A percentile compares a stretch with the other conserved stretches of the same genome.
phyloP scores from a whole-genome alignment of 1,140 invertebrate species.

The Aporrectodea caliginosa region DNA sequence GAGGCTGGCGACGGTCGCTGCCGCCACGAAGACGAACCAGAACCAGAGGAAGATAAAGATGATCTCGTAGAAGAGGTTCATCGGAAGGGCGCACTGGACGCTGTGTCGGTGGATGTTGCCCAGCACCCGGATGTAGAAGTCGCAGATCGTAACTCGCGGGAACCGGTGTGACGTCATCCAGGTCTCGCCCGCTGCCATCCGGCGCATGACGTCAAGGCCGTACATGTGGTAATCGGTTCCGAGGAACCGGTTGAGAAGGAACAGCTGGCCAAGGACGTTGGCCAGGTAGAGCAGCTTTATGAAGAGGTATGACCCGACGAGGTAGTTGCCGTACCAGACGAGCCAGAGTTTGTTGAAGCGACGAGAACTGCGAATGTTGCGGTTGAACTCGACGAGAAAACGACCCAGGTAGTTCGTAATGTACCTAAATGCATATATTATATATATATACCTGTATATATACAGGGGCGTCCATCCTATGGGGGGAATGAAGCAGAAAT shows the following conservation, averaged over 20 bases:
- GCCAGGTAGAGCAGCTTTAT: conserved; percentile 59
- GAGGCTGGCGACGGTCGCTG: conserved; percentile 55
- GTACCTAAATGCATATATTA: conserved; percentile 17
- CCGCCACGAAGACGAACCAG: conserved; percentile 60
- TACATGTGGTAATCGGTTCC: conserved; percentile 59
- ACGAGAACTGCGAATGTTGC: not conserved
- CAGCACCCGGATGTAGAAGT: conserved; percentile 50
- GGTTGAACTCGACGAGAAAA: conserved; percentile 46
- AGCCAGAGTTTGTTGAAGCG: not conserved
- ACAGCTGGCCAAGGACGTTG: conserved; percentile 58
- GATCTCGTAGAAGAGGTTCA: conserved; percentile 61
- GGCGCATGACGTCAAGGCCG: conserved; percentile 55
- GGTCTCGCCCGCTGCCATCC: conserved; percentile 39
- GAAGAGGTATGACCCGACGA: conserved; percentile 57
- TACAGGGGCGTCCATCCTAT: too few relatives aligned
- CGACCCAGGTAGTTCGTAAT: conserved; percentile 49
- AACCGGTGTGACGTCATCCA: conserved; percentile 42
- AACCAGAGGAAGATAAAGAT: conserved; percentile 62
- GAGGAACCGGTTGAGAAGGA: conserved; percentile 58
- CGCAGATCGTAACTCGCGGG: conserved; percentile 58
- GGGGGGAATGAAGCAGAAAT: too few relatives aligned
- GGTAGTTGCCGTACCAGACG: conserved; percentile 54
- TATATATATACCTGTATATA: too few relatives aligned
- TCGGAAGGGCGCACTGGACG: conserved; percentile 61
- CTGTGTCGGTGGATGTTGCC: conserved; percentile 59